Evolutionary conservation across 2,113 vertebrate genomes (phyloP), one percentile per base, ranked within the genome.

Genomic region (Nicator chloris): DNA sequence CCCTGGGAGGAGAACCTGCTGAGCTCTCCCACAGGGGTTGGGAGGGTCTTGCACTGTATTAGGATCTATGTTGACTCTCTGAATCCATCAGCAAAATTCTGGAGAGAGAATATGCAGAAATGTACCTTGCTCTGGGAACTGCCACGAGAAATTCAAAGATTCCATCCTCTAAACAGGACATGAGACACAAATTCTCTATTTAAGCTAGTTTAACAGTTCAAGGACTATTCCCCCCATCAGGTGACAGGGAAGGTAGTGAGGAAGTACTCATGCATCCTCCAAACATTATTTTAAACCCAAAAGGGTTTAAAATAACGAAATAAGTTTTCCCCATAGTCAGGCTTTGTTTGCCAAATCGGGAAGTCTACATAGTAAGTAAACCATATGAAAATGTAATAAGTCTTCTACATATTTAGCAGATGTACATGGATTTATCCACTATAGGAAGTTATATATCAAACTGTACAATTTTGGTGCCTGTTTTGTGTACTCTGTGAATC

Each of bases 381-480:
- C 70, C 81, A 64, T 68, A 93, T 26, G 72, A 95, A 93, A 95
- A 83, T 15, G 42, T 31, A 73, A 47, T 91, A 91, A 93, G 76
- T 95, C 75, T 78, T 47, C 28, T 31, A 64, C 51, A 7, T 61
- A 60, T 83, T 90, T 80, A 92, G 89, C 89, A 88, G 88, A 92
- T 70, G 94, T 73, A 54, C 50, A 40, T 92, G 47, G 84, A 88
- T 95, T 95, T 91, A 89, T 63, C 65, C 57, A 26, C 39, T 37
- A 21, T 60, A 83, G 96, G 97, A 97, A 96, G 94, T 70, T 82
- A 77, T 53, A 12, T 40, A 85, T 97, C 92, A 93, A 92, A 70
- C 5, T 53, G 72, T 21, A 81, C 42, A 42, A 49, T 83, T 86
- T 69, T 71, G 87, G 69, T 65, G 82, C 84, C 93, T 93, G 94